Conservation (phyloP, 1,140 invertebrate genomes). For the Heliothis subflexa region DNA sequence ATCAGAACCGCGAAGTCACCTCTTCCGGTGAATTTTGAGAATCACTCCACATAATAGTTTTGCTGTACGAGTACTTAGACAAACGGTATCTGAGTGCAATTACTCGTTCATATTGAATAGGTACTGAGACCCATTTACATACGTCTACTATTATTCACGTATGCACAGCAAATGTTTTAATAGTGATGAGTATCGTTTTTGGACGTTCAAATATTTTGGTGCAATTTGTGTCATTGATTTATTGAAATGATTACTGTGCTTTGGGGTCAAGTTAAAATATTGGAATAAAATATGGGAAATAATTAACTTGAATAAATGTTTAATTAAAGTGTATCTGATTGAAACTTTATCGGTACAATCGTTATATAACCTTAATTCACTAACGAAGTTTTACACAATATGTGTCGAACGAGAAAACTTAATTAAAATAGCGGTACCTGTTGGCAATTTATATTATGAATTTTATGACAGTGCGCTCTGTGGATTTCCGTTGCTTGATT, state of each 20-base stretch:
- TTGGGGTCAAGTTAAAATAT: too few species aligned
- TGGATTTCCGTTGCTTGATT: slow-evolving; percentile 58
- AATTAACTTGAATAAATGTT: slow-evolving; percentile 8
- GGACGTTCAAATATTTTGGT: background rate
- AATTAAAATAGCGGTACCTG: slow-evolving; percentile 59
- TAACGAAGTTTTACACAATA: slow-evolving; percentile 10
- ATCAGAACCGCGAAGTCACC: slow-evolving; percentile 58
- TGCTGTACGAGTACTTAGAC: slow-evolving; percentile 33
- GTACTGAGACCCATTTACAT: slow-evolving; percentile 18
- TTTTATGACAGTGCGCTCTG: slow-evolving; percentile 41
- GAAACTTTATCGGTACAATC: slow-evolving; percentile 5
- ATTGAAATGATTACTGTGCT: too few species aligned
- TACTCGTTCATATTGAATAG: slow-evolving; percentile 46
- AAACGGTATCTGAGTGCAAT: slow-evolving; percentile 51
- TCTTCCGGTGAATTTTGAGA: slow-evolving; percentile 64
- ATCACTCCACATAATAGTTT: slow-evolving; percentile 64
- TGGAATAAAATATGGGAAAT: background rate
- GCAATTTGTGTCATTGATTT: background rate
- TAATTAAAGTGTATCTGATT: slow-evolving; percentile 30
- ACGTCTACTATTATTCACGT: background rate
- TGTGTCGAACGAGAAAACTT: slow-evolving; percentile 62
- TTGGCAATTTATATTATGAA: slow-evolving; percentile 58
- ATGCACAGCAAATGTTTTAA: background rate
- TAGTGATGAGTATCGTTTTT: background rate
- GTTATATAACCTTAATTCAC: too few species aligned